phyloP scores from a whole-genome alignment of 2,113 vertebrate genomes.

The Clarias batrachus region DNA sequence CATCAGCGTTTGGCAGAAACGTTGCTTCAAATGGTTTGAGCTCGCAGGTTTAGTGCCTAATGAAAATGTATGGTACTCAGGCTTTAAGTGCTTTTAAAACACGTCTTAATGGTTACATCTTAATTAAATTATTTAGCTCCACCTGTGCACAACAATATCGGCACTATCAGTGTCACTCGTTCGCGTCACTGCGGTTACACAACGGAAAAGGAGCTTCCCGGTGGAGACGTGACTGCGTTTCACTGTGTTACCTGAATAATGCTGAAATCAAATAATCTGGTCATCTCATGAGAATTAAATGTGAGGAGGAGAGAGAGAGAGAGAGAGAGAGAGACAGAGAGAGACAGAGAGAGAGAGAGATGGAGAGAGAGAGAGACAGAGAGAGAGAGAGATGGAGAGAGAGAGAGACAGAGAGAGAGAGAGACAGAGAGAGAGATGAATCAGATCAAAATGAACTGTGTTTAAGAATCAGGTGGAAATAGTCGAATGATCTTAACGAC shows the following conservation, averaged over 20 bases:
- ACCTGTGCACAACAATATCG: not conserved
- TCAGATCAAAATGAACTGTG: too few species aligned
- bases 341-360: too few species aligned
- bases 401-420: too few species aligned
- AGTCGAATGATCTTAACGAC: not conserved
- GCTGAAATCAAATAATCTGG: too few species aligned
- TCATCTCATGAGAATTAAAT: not conserved
- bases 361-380: too few species aligned
- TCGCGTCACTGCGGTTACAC: not conserved
- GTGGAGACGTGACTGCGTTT: not conserved
- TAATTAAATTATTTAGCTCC: not conserved
- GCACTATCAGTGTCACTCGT: not conserved
- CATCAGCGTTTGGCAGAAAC: not conserved
- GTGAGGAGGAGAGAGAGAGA: too few species aligned
- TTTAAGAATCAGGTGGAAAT: too few species aligned
- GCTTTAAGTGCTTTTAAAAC: conserved; percentile 24
- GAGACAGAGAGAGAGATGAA: too few species aligned
- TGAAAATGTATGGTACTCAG: not conserved
- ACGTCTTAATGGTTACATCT: not conserved
- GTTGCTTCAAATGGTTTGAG: not conserved
- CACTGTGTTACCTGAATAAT: not conserved
- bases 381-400: too few species aligned
- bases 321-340: too few species aligned
- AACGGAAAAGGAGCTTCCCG: not conserved
- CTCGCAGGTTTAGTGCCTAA: not conserved